These are phyloP conservation scores for Ylistrum balloti DNA, from an alignment of 1,140 invertebrate genomes.

Conservation along the genomic window DNA sequence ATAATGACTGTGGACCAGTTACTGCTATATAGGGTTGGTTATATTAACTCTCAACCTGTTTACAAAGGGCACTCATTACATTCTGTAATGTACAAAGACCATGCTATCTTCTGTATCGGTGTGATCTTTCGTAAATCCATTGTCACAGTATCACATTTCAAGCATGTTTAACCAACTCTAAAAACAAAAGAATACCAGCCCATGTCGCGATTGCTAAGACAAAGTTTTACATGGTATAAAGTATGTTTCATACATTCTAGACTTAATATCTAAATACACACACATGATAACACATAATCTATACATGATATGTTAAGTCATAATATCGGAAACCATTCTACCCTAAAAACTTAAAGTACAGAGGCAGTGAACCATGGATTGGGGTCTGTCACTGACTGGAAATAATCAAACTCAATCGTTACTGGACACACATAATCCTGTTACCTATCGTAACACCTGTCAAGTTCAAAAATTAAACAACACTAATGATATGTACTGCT, in stretches of 20 bases:
- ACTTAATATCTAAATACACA: background rate
- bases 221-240: background rate
- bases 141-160: constrained; percentile 33
- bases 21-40: no score
- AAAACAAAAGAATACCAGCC: constrained; percentile 11
- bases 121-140: constrained; percentile 34
- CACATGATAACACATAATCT: constrained; percentile 38
- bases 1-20: no score
- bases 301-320: background rate
- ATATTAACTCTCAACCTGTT: background rate
- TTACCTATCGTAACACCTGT: background rate
- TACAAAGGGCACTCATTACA: background rate
- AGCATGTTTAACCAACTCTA: background rate
- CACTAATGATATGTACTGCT: background rate
- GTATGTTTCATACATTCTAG: background rate
- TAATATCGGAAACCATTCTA: constrained; percentile 1
- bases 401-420: background rate
- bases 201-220: background rate
- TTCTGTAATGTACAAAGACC: background rate
- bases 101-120: background rate
- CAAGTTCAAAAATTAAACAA: background rate
- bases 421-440: background rate
- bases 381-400: background rate
- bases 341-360: background rate
- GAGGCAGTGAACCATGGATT: background rate